Evolutionary conservation across 2,797 vertebrate genomes (phyloP), one percentile per base, ranked within the genome.

Genomic region (Sebastes minor): DNA sequence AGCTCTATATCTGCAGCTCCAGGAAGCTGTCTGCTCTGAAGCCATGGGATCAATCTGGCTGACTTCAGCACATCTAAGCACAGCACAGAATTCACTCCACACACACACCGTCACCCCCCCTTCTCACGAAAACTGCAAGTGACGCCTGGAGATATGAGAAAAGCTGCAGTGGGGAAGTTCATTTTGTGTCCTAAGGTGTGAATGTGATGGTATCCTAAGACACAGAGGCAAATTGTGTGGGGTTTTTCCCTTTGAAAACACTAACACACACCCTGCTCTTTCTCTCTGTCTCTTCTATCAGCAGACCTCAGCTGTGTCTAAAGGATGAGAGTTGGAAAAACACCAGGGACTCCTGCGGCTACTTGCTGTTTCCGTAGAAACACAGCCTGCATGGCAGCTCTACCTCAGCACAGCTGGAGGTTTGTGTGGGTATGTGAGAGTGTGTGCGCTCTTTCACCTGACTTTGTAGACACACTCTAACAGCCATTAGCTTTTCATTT

Each of bases 291-390:
- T 73, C 83, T 74, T 86, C 88, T 92, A 91, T 93, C 92, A 81
- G 91, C 81, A 89, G 88, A 86, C 85, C 85, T 92, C 88, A 94
- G 92, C 91, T 93, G 89, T 88, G 88, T 87, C 77, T 88, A 71
- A 84, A 76, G 85, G 85, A 91, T 91, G 82, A 86, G 87, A 83
- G 91, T 85, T 90, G 90, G 79, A 86, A 90, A 91, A 93, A 79
- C 86, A 92, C 84, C 85, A 90, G 83, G 80, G 90, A 90, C 89
- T 90, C 86, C 78, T 79, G 86, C 82, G 85, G 88, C 84, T 90
- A 90, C 92, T 90, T 91, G 91, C 91, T 93, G 94, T 94, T 95
- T 91, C 91, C 72, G 88, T 93, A 93, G 92, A 92, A 95, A 95
- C 92, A 89, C 86, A 87, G 83, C 73, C 82, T 71, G 85, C 80